Percentiles rank a stretch among this genome's conserved stretches.
Conservation (phyloP, 1,140 invertebrate species). For the Drosophila rufa region DNA sequence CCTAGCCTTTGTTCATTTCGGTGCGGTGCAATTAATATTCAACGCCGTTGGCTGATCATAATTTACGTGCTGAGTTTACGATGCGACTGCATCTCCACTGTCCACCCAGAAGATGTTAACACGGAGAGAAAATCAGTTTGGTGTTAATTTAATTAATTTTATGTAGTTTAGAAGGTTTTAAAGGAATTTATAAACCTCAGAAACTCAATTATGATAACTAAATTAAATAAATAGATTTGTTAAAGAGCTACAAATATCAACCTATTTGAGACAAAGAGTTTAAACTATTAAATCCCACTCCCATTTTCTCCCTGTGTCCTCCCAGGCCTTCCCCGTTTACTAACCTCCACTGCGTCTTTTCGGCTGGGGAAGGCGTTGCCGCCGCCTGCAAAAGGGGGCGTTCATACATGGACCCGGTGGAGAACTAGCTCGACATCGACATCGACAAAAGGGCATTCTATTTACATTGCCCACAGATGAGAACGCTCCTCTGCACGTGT, state of each 20-base stretch:
- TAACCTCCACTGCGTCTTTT: conserved; percentile 17
- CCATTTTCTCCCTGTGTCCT: not conserved
- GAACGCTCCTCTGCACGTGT: conserved; percentile 36
- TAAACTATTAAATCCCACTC: not conserved
- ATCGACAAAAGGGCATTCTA: conserved; percentile 64
- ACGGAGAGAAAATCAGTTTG: not conserved
- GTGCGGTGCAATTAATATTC: conserved; percentile 85
- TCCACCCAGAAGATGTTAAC: conserved; percentile 5
- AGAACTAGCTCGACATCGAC: conserved; percentile 48
- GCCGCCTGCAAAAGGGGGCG: conserved; percentile 72
- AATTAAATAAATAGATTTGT: no score
- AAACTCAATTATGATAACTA: no score
- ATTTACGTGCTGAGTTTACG: conserved; percentile 85
- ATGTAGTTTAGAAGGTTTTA: not conserved
- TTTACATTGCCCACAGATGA: conserved; percentile 60
- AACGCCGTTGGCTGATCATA: conserved; percentile 85
- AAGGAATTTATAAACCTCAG: no score
- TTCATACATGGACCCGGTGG: conserved; percentile 53
- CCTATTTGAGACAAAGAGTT: no score
- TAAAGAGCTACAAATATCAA: not conserved
- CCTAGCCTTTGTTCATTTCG: conserved; percentile 77
- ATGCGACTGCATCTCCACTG: conserved; percentile 56
- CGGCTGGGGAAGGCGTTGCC: conserved; percentile 57
- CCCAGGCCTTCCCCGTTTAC: not conserved
- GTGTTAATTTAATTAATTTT: conserved; percentile 2